Conservation (phyloP, 2,797 vertebrate genomes). For the Alfaro cultratus region DNA sequence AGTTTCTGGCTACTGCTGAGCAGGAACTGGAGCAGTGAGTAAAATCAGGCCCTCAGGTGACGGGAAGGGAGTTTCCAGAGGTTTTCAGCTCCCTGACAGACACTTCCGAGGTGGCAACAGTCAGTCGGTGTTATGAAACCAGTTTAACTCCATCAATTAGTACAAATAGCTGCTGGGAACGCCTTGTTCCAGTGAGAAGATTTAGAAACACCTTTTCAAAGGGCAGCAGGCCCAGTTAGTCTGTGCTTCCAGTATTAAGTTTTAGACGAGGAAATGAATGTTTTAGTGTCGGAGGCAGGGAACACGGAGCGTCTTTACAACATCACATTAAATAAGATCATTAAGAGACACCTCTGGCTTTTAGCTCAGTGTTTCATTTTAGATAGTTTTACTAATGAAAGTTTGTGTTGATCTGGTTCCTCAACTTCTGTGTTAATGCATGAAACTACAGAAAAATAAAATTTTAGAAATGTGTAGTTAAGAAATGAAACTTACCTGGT, state of each 20-base stretch:
- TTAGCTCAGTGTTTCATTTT: neutral
- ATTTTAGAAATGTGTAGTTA: neutral
- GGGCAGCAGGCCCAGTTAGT: neutral
- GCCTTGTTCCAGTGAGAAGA: neutral
- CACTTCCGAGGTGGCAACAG: slow-evolving; percentile 1
- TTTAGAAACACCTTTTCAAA: neutral
- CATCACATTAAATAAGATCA: neutral
- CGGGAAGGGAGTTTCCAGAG: slow-evolving; percentile 14
- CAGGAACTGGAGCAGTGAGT: neutral
- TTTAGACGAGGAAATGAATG: neutral
- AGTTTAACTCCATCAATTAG: neutral
- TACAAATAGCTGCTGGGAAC: neutral
- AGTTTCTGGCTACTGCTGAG: neutral
- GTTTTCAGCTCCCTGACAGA: neutral
- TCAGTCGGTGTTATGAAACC: neutral
- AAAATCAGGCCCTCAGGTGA: slow-evolving; percentile 8
- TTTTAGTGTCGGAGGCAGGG: neutral
- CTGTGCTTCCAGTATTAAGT: neutral
- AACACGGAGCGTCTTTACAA: neutral
- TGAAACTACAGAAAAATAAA: neutral
- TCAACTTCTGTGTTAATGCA: neutral
- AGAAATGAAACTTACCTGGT: neutral
- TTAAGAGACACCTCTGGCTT: neutral
- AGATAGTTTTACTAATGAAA: neutral
- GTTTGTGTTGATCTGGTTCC: neutral